Conservation (phyloP, 2,797 vertebrate species). For the Pipistrellus pipistrellus region DNA sequence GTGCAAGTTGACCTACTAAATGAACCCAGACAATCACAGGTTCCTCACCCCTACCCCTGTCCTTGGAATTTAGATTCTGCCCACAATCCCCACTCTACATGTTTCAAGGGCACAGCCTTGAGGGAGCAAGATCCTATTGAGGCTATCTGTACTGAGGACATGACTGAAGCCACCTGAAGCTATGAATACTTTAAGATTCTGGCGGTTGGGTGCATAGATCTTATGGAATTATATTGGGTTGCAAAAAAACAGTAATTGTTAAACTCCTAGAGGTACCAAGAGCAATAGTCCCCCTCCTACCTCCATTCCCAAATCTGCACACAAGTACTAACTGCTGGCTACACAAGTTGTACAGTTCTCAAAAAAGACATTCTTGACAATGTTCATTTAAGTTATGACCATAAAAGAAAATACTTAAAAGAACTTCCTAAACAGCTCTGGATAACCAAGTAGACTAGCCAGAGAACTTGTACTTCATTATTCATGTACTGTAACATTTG, state of each 20-base stretch:
- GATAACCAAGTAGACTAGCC: not conserved
- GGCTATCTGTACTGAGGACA: not conserved
- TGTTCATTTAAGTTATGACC: not conserved
- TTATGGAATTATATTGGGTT: not conserved
- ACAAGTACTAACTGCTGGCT: not conserved
- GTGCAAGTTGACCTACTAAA: not conserved
- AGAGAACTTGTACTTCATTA: not conserved
- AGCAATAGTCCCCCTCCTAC: not conserved
- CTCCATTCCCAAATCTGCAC: not conserved
- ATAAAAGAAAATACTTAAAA: not conserved
- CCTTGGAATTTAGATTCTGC: not conserved
- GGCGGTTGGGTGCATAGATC: not conserved
- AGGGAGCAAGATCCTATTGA: not conserved
- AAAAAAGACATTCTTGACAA: not conserved
- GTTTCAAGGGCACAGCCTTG: not conserved
- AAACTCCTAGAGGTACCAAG: not conserved
- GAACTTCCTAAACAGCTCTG: not conserved
- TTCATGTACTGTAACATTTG: not conserved
- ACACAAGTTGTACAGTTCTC: not conserved
- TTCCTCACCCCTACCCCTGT: not conserved
- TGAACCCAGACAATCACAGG: not conserved
- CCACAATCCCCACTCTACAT: not conserved
- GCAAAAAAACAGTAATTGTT: not conserved
- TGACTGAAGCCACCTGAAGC: not conserved
- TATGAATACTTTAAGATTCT: not conserved